Conservation (phyloP, 2,113 vertebrate species). For the Arvicanthis niloticus region DNA sequence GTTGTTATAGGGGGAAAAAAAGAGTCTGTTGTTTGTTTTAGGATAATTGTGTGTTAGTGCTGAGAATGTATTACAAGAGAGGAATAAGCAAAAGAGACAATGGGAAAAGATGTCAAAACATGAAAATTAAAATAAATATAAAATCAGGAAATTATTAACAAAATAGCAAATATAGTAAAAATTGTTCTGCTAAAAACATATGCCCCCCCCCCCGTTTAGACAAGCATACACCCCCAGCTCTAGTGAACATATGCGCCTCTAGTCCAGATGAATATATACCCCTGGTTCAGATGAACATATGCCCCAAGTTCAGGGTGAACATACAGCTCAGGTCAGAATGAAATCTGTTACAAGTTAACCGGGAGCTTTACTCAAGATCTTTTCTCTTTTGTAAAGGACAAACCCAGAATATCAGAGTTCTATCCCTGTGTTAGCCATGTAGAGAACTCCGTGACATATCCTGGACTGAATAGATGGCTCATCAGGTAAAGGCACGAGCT, state of each 20-base stretch:
- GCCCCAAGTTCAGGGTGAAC: neutral
- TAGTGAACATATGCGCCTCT: neutral
- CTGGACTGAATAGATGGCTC: neutral
- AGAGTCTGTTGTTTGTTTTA: slow-evolving; percentile 54
- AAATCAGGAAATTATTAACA: slow-evolving; percentile 60
- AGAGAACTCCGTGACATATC: neutral
- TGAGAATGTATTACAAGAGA: neutral
- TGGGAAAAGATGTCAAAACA: slow-evolving; percentile 20
- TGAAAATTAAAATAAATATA: slow-evolving; percentile 51
- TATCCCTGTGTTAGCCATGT: neutral
- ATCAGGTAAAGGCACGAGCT: neutral
- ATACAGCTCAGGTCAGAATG: neutral
- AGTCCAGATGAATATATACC: neutral
- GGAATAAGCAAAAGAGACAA: slow-evolving; percentile 44
- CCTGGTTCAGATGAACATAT: too few relatives aligned
- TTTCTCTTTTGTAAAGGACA: neutral
- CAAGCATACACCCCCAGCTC: neutral
- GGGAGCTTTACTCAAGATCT: neutral
- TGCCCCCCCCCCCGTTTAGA: too few relatives aligned
- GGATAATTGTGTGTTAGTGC: slow-evolving; percentile 30
- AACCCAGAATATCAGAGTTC: neutral
- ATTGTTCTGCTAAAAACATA: slow-evolving; percentile 15
- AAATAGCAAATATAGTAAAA: slow-evolving; percentile 37
- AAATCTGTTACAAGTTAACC: slow-evolving; percentile 36
- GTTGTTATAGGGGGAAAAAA: slow-evolving; percentile 45